These are phyloP conservation scores for Cheilinus undulatus DNA, from an alignment of 2,113 vertebrate species.

Conservation along the genomic window DNA sequence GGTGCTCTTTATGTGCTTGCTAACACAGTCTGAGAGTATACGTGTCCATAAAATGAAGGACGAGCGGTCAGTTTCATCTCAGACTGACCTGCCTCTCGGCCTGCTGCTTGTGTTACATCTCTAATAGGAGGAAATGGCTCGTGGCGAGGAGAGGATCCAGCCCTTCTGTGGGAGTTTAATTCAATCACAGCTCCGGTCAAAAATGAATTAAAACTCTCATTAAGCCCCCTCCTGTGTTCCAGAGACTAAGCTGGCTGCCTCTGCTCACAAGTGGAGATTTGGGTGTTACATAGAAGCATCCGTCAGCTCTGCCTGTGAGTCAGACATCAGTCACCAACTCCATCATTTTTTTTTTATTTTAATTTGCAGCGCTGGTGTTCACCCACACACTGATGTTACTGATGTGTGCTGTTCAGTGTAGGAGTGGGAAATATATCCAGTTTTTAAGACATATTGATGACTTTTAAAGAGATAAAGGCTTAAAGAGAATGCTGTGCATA, in stretches of 20 bases:
- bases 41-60: constrained; percentile 31
- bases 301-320: constrained; percentile 64
- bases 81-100: constrained; percentile 42
- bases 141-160: constrained; percentile 68
- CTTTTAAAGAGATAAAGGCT: no score
- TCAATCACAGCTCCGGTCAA: constrained; percentile 77
- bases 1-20: no score
- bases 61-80: constrained; percentile 11
- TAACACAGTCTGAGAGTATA: not conserved
- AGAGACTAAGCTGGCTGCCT: constrained; percentile 65
- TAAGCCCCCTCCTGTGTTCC: constrained; percentile 66
- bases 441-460: no score
- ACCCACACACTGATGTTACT: constrained; percentile 65
- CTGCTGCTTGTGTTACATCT: constrained; percentile 66
- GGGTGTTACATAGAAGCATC: constrained; percentile 54
- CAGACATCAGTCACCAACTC: constrained; percentile 66
- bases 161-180: constrained; percentile 82
- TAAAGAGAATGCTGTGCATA: no score
- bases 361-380: constrained; percentile 49
- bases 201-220: constrained; percentile 84
- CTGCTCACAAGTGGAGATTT: constrained; percentile 59
- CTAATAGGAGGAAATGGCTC: constrained; percentile 82
- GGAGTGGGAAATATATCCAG: no score
- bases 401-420: no score
- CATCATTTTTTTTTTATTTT: constrained; percentile 70